phyloP scores from a whole-genome alignment of 2,888 invertebrate species.

The Andricus curvator region DNA sequence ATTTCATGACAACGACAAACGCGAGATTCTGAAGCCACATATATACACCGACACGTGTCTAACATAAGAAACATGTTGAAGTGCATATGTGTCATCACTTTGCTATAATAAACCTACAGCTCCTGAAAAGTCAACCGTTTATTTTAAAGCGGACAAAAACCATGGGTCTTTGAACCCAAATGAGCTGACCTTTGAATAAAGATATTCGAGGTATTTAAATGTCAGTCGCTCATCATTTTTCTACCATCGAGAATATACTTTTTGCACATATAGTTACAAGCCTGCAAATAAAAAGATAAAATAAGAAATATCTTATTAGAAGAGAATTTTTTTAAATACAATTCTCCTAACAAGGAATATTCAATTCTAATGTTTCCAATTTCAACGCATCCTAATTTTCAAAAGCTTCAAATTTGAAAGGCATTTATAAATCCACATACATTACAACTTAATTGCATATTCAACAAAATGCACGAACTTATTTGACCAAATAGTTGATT shows the following conservation, averaged over 20 bases:
- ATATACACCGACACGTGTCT: slow-evolving; percentile 31
- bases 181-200: slow-evolving; percentile 4
- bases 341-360: neutral
- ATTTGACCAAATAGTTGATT: too few relatives aligned
- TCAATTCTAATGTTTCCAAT: too few relatives aligned
- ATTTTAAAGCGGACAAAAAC: slow-evolving; percentile 25
- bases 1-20: slow-evolving; percentile 39
- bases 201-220: neutral
- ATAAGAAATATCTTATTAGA: neutral
- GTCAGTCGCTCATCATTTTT: slow-evolving; percentile 1
- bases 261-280: neutral
- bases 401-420: too few relatives aligned
- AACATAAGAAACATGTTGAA: slow-evolving; percentile 26
- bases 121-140: slow-evolving; percentile 18
- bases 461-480: too few relatives aligned
- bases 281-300: neutral
- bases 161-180: slow-evolving; percentile 38
- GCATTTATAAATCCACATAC: too few relatives aligned
- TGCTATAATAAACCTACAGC: slow-evolving; percentile 33
- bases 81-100: slow-evolving; percentile 36
- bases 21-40: slow-evolving; percentile 16
- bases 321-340: neutral
- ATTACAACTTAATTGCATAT: too few relatives aligned
- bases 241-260: neutral
- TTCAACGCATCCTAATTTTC: too few relatives aligned